phyloP scores from a whole-genome alignment of 2,797 vertebrate species.

The Eulemur coronatus region DNA sequence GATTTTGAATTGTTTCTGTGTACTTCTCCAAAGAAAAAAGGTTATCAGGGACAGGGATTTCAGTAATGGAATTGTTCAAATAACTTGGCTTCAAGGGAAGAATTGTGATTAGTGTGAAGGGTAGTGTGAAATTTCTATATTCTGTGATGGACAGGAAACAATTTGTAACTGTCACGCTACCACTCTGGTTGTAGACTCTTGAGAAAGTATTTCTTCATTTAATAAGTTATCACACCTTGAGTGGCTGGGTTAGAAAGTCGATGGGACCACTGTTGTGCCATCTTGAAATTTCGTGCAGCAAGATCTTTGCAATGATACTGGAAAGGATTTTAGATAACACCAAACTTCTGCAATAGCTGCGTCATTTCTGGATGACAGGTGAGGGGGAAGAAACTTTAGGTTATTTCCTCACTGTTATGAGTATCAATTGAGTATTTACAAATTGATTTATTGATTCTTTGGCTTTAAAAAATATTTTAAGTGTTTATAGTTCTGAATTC shows the following conservation, averaged over 20 bases:
- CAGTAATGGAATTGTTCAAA: constrained; percentile 63
- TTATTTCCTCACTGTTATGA: background rate
- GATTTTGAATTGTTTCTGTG: constrained; percentile 60
- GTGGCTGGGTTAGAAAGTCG: constrained; percentile 32
- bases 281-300: constrained; percentile 41
- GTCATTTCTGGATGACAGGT: background rate
- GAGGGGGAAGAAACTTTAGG: background rate
- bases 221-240: constrained; percentile 60
- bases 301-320: background rate
- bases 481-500: background rate
- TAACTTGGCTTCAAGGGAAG: constrained; percentile 68
- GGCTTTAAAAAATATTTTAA: background rate
- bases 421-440: background rate
- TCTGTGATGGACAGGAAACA: constrained; percentile 67
- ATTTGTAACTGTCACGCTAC: constrained; percentile 44
- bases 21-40: constrained; percentile 30
- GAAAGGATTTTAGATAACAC: background rate
- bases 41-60: constrained; percentile 4
- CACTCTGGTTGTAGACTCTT: constrained; percentile 59
- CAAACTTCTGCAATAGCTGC: background rate
- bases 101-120: constrained; percentile 69
- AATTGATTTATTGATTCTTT: background rate
- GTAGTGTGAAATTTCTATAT: constrained; percentile 70
- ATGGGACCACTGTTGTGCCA: background rate
- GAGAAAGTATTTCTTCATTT: constrained; percentile 57